Evolutionary conservation across 1,140 invertebrate species (phyloP), one percentile per base, ranked within the genome.

Genomic region (Helicoverpa armigera): DNA sequence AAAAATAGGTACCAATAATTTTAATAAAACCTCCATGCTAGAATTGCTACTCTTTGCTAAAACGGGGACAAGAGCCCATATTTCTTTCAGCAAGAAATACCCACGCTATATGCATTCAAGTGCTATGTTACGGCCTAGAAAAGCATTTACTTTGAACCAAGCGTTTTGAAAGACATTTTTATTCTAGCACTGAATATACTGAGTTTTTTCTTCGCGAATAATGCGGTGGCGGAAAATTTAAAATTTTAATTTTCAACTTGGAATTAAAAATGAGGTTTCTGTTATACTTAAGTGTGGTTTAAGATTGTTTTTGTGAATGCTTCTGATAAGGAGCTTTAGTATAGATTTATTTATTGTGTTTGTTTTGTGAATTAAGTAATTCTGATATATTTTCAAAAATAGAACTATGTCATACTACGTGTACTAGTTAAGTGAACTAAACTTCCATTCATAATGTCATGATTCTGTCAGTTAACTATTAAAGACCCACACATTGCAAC

Each of bases 111-210:
- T 65, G 31, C 63, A 50, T 5, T n/a, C 7, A 70, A 70, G 67
- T 70, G 53, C 67, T 23, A 23, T n/a, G 12, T 43, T 65, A 53
- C 67, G 67, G 67, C 50, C 67, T 70, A 70, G 67, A 70, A 70
- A 70, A 70, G 13, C 67, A 70, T 70, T 70, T 51, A 70, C 67
- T 70, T 53, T 70, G 67, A 70, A 70, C 18, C 67, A 18, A 70
- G 18, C 16, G 16, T 29, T 70, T 70, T 53, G 29, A 29, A 70
- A 70, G 67, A 70, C 63, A 70, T 51, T 70, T 70, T 70, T 70
- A 70, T 70, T 70, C 67, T 51, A 53, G 18, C 63, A 67, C 35
- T 67, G 67, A 53, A 70, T 70, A 70, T 70, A 50, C 18, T 9
- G 35, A 23, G 67, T 35, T 67, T 48, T 67, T 50, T 67, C 63